phyloP scores from a whole-genome alignment of 1,140 invertebrate species.

The Pinna nobilis region DNA sequence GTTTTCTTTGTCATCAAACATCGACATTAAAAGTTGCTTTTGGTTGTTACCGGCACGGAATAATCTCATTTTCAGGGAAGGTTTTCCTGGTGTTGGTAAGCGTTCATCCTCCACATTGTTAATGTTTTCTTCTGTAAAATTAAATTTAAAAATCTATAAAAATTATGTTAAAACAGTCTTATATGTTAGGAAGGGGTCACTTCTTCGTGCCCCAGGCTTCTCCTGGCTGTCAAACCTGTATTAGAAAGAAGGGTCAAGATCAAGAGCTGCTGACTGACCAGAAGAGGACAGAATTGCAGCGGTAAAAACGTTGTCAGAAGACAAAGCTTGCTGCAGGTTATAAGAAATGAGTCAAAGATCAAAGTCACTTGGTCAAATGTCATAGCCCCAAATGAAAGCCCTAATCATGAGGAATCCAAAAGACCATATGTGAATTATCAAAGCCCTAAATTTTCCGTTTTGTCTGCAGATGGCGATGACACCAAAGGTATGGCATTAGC shows the following conservation, averaged over 20 bases:
- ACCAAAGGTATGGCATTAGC: too few relatives aligned
- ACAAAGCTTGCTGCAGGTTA: too few relatives aligned
- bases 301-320: too few relatives aligned
- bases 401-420: too few relatives aligned
- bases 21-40: constrained; percentile 49
- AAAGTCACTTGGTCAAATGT: too few relatives aligned
- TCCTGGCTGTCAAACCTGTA: too few relatives aligned
- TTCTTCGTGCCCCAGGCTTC: neutral
- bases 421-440: too few relatives aligned
- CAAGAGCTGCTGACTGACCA: neutral
- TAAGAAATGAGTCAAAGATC: too few relatives aligned
- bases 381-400: too few relatives aligned
- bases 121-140: neutral
- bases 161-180: too few relatives aligned
- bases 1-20: constrained; percentile 58
- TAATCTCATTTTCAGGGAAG: constrained; percentile 57
- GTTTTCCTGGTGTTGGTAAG: constrained; percentile 51
- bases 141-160: too few relatives aligned
- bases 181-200: neutral
- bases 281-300: too few relatives aligned
- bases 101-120: constrained; percentile 11
- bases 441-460: neutral
- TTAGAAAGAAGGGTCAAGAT: neutral
- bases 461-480: neutral
- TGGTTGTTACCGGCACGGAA: constrained; percentile 47